Conservation (phyloP, 1,140 invertebrate species). For the Caenorhabditis remanei region DNA sequence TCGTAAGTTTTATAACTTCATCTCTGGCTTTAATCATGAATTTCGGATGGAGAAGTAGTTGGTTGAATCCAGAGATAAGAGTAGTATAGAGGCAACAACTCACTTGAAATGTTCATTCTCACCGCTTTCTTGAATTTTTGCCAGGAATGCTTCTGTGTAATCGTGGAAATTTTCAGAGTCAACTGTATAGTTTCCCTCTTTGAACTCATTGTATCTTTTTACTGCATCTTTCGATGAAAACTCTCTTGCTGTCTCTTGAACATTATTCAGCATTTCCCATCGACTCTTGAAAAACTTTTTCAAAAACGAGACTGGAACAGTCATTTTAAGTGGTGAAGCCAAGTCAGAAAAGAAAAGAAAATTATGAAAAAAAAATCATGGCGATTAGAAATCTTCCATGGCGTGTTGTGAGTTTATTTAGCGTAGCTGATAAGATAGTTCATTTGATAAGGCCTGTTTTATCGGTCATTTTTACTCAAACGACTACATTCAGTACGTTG, state of each 20-base stretch:
- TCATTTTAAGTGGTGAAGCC: slow-evolving; percentile 56
- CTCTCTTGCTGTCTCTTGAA: neutral
- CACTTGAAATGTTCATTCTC: slow-evolving; percentile 5
- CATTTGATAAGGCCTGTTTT: too few species aligned
- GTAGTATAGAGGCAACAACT: neutral
- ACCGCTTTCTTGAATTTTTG: slow-evolving; percentile 77
- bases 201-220: slow-evolving; percentile 43
- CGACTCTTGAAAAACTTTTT: neutral
- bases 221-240: slow-evolving; percentile 14
- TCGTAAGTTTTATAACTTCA: neutral
- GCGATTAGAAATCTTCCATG: neutral
- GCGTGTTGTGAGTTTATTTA: too few species aligned
- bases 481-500: too few species aligned
- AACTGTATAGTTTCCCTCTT: slow-evolving; percentile 77
- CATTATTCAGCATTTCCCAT: neutral
- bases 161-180: slow-evolving; percentile 77
- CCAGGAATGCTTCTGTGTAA: slow-evolving; percentile 80
- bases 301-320: neutral
- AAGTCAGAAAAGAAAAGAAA: neutral
- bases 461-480: too few species aligned
- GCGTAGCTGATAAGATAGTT: too few species aligned
- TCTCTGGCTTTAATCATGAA: slow-evolving; percentile 41
- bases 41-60: slow-evolving; percentile 59
- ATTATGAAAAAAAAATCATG: neutral
- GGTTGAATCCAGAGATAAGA: slow-evolving; percentile 67